Conservation (phyloP, 2,797 vertebrate species). For the Alauda arvensis region DNA sequence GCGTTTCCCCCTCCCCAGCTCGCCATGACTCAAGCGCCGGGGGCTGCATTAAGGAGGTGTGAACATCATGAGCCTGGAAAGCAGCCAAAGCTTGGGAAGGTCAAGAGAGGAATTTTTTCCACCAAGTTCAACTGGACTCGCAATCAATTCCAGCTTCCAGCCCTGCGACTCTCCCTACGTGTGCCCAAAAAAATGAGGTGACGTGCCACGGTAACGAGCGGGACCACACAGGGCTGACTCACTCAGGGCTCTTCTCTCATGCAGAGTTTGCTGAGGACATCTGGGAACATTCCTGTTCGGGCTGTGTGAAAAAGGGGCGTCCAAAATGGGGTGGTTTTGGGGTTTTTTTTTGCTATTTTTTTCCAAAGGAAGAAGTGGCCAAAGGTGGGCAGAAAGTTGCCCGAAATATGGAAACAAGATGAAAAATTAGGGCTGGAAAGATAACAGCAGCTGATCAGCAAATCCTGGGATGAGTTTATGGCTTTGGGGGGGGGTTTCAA, state of each 20-base stretch:
- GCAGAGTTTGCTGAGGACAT: background rate
- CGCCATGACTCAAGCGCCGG: constrained; percentile 6
- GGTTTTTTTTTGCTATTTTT: background rate
- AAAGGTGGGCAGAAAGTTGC: background rate
- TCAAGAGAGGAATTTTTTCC: constrained; percentile 51
- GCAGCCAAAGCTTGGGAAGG: constrained; percentile 31
- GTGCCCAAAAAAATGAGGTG: constrained; percentile 1
- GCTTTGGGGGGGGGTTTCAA: background rate
- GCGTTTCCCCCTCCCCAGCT: background rate
- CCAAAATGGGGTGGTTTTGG: background rate
- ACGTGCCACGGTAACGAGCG: background rate
- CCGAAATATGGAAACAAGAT: background rate
- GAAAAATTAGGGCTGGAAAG: background rate
- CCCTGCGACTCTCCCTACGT: background rate
- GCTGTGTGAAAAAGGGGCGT: background rate
- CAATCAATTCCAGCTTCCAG: constrained; percentile 7
- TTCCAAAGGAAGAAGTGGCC: background rate
- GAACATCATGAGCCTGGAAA: constrained; percentile 51
- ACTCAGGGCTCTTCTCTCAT: background rate
- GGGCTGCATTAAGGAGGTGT: constrained; percentile 53
- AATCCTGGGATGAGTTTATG: background rate
- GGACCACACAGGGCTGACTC: background rate
- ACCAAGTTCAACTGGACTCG: constrained; percentile 27
- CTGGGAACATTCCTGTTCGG: background rate
- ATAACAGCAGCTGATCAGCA: background rate